Base-by-base conservation (phyloP, 2,888 invertebrate genomes). In the Tigriopus californicus region DNA sequence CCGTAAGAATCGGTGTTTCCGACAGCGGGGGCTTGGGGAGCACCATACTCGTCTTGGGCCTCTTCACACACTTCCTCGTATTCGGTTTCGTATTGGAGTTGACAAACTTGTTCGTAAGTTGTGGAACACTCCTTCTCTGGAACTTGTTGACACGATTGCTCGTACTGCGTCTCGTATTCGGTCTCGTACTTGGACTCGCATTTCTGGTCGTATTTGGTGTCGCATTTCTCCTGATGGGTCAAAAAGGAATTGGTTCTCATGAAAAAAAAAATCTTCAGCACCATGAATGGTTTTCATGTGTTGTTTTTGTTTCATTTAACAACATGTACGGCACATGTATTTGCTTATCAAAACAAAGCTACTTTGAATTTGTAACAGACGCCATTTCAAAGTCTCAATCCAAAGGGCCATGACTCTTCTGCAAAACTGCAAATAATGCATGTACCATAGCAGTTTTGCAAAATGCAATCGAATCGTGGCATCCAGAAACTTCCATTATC, bases 61-160 rank as follows among this genome's bases (percentile, higher is more conserved):
- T 44, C 22, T 18, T 58, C 58, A 24, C 58, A 58, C 22, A 58
- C 46, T 33, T 58, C 46, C 41, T 58, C 58, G 40, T 22, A 58
- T 18, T 49, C 58, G n/a, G 58, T 58, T 18, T 58, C 59, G 51
- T 52, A 52, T 15, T 59, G 49, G n/a, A 41, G 40, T 24, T 51
- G 22, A 40, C 59, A 59, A 13, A 59, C 59, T 40, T 41, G 18
- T 15, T 59, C 59, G 15, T 41, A 52, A 52, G 41, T 52, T 41
- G 51, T 52, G 1, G 24, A 52, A 22, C 59, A 59, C 33, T 52
- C 59, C 20, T 59, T 41, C n/a, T 59, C 59, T 10, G 41, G 56
- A n/a, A 56, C 56, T 56, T 56, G 56, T 6, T 24, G 56, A 5
- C 59, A 59, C 33, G 25, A 51, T 52, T 59, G 49, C 41, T 59